Conservation (phyloP, 2,797 vertebrate genomes). For the Melanotaenia maccullochi region DNA sequence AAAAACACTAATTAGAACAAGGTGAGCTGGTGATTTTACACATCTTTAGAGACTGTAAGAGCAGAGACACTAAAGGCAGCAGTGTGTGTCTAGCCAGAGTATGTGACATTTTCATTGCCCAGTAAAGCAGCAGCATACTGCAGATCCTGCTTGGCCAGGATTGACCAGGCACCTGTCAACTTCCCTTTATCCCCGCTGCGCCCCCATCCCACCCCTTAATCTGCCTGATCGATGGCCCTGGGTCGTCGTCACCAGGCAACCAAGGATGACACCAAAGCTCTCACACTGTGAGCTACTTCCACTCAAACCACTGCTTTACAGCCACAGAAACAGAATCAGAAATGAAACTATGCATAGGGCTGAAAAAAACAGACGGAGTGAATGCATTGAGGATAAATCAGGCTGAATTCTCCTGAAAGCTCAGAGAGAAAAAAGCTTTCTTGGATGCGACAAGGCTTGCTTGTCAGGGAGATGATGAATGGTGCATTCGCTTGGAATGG, state of each 20-base stretch:
- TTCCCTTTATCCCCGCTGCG: slow-evolving; percentile 62
- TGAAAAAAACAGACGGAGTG: neutral
- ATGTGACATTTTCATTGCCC: slow-evolving; percentile 63
- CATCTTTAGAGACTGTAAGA: neutral
- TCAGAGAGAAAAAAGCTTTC: slow-evolving; percentile 14
- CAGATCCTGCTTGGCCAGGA: slow-evolving; percentile 27
- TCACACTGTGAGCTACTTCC: slow-evolving; percentile 33
- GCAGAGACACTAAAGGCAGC: neutral
- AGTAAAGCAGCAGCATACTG: slow-evolving; percentile 30
- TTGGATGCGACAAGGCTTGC: slow-evolving; percentile 17
- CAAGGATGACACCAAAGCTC: slow-evolving; percentile 63
- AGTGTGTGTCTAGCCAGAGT: slow-evolving; percentile 10
- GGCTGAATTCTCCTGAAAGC: slow-evolving; percentile 6
- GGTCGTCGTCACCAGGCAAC: slow-evolving; percentile 78
- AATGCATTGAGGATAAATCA: slow-evolving; percentile 5
- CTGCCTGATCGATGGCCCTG: slow-evolving; percentile 73
- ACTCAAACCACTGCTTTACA: slow-evolving; percentile 28
- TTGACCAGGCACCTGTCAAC: slow-evolving; percentile 57
- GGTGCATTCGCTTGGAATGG: slow-evolving; percentile 15
- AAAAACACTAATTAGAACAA: neutral
- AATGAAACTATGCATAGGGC: neutral
- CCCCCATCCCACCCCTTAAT: slow-evolving; percentile 58
- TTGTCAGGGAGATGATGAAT: slow-evolving; percentile 55
- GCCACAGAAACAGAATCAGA: slow-evolving; percentile 23
- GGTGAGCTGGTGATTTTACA: neutral